Percentiles rank a stretch among this genome's conserved stretches.
Conservation (phyloP, 2,113 vertebrate species). For the Epinephelus moara region DNA sequence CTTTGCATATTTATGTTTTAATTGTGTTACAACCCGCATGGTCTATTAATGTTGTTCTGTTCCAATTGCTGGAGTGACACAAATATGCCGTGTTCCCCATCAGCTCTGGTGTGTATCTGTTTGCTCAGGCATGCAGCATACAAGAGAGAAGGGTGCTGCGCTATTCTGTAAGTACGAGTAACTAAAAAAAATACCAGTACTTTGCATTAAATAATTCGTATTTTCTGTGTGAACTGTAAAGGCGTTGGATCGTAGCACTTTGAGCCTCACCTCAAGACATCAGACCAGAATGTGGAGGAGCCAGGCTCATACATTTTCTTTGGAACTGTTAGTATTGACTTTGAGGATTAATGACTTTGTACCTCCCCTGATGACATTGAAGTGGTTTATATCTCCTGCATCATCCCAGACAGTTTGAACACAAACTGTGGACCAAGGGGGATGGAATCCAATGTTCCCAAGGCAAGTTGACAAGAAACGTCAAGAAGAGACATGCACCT, state of each 20-base stretch:
- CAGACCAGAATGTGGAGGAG: not conserved
- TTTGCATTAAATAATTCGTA: not conserved
- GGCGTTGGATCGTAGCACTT: not conserved
- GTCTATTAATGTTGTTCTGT: constrained; percentile 82
- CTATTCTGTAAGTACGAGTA: not conserved
- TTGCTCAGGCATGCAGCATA: constrained; percentile 4
- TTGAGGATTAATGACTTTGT: constrained; percentile 64
- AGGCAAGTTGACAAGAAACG: constrained; percentile 81
- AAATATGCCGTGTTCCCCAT: constrained; percentile 74
- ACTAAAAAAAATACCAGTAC: not conserved
- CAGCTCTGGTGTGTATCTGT: constrained; percentile 45
- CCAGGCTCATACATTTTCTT: constrained; percentile 21
- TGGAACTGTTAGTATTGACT: constrained; percentile 21
- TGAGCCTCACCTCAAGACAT: not conserved
- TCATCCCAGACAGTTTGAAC: constrained; percentile 73
- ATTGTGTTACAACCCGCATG: constrained; percentile 75
- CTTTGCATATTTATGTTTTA: constrained; percentile 80
- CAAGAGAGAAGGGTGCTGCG: not conserved
- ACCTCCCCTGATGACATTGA: constrained; percentile 69
- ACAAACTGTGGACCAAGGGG: constrained; percentile 61
- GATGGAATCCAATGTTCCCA: constrained; percentile 78
- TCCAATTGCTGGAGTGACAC: constrained; percentile 78
- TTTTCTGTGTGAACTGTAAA: not conserved
- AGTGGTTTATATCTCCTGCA: constrained; percentile 72
- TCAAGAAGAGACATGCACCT: constrained; percentile 84